Conservation (phyloP, 2,797 vertebrate species). For the Schizothorax lantsangensis region DNA sequence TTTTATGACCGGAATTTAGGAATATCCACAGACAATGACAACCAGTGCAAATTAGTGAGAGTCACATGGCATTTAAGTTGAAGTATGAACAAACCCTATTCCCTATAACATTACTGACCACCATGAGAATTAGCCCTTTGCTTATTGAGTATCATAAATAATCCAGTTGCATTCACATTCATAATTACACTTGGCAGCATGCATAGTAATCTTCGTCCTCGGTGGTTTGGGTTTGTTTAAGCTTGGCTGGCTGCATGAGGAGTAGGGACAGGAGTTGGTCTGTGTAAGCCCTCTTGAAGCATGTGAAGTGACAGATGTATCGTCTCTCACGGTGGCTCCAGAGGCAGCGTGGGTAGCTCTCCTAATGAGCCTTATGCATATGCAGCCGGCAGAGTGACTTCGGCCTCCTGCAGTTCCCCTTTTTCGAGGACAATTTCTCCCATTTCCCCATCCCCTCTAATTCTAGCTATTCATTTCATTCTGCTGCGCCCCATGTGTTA, state of each 20-base stretch:
- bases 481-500: conserved; percentile 45
- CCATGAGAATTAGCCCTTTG: not conserved
- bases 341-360: conserved; percentile 51
- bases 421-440: conserved; percentile 16
- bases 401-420: not conserved
- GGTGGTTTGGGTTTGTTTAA: conserved; percentile 24
- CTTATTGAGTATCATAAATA: conserved; percentile 17
- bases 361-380: conserved; percentile 59
- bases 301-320: conserved; percentile 43
- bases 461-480: conserved; percentile 38
- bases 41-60: not conserved
- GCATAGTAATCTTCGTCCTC: conserved; percentile 30
- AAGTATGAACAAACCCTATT: not conserved
- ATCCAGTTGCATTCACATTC: conserved; percentile 14
- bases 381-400: conserved; percentile 25
- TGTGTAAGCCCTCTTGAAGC: conserved; percentile 38
- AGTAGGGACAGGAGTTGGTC: conserved; percentile 29
- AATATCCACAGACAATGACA: not conserved
- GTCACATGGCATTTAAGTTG: not conserved
- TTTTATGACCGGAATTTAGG: not conserved
- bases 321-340: conserved; percentile 47
- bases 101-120: not conserved
- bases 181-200: conserved; percentile 24
- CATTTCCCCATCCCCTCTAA: conserved; percentile 3
- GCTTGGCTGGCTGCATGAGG: conserved; percentile 31